These are phyloP conservation scores for Coenobita brevimanus DNA, from an alignment of 1,140 invertebrate genomes.

Conservation along the genomic window DNA sequence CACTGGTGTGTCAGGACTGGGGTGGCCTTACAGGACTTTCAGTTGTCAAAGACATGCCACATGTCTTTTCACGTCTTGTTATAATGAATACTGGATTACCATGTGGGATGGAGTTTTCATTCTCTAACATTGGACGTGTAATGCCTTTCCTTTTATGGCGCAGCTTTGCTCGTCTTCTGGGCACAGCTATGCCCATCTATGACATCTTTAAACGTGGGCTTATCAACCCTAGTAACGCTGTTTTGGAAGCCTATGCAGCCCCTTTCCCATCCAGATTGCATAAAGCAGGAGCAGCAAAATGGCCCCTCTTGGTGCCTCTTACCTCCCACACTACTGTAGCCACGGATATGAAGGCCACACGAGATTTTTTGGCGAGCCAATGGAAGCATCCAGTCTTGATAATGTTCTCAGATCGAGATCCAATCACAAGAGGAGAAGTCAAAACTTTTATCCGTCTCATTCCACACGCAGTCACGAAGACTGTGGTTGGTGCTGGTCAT, in stretches of 20 bases:
- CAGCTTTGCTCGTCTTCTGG: constrained; percentile 31
- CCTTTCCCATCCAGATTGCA: constrained; percentile 53
- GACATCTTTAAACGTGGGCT: constrained; percentile 37
- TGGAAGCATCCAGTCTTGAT: constrained; percentile 53
- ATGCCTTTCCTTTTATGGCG: constrained; percentile 55
- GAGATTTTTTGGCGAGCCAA: constrained; percentile 33
- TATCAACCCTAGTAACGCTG: constrained; percentile 3
- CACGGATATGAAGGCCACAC: constrained; percentile 49
- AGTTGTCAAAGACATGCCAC: constrained; percentile 49
- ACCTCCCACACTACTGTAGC: constrained; percentile 37
- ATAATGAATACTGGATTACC: constrained; percentile 68
- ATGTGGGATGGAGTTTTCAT: constrained; percentile 14
- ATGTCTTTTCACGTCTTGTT: constrained; percentile 55
- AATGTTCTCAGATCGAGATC: constrained; percentile 56
- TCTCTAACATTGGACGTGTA: background rate
- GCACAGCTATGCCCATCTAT: constrained; percentile 29
- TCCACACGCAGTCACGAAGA: constrained; percentile 47
- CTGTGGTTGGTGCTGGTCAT: constrained; percentile 39
- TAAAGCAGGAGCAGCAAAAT: constrained; percentile 48
- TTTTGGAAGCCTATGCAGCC: constrained; percentile 38
- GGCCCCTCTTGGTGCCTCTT: constrained; percentile 60
- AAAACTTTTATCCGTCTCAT: constrained; percentile 24
- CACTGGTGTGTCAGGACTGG: constrained; percentile 68
- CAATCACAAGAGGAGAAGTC: constrained; percentile 29
- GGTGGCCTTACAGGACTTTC: constrained; percentile 59